Conservation (phyloP, 2,113 vertebrate genomes). For the Galeopterus variegatus region DNA sequence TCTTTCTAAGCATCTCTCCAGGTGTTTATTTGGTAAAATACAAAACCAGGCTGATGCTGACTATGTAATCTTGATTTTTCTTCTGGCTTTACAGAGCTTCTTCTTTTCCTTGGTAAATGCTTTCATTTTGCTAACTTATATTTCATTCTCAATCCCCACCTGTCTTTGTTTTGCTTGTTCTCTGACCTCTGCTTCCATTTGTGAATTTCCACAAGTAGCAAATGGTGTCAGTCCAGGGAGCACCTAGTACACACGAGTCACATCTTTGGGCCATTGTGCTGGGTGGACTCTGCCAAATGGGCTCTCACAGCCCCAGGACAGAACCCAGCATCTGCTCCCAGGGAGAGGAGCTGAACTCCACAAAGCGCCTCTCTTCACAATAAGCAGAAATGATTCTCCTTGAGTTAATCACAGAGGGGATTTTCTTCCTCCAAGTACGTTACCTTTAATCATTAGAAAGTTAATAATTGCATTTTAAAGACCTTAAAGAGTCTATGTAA, state of each 20-base stretch:
- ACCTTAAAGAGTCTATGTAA: neutral
- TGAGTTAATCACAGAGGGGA: neutral
- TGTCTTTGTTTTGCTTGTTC: neutral
- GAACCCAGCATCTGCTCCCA: neutral
- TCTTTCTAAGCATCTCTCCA: neutral
- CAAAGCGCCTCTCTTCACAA: neutral
- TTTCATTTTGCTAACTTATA: neutral
- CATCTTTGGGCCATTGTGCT: neutral
- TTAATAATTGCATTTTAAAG: conserved; percentile 11
- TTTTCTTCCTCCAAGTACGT: neutral
- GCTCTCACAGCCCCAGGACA: neutral
- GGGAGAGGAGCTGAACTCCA: fast-evolving
- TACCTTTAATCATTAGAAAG: neutral
- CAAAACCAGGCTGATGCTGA: neutral
- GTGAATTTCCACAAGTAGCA: neutral
- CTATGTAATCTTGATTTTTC: neutral
- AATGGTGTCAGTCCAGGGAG: neutral
- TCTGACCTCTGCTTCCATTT: neutral
- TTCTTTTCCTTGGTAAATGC: neutral
- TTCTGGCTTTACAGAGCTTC: neutral
- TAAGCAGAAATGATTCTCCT: neutral
- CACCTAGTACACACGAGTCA: neutral
- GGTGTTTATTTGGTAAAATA: neutral
- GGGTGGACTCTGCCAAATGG: neutral
- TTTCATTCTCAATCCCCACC: neutral